phyloP scores from a whole-genome alignment of 1,140 invertebrate genomes.

The Solen grandis region DNA sequence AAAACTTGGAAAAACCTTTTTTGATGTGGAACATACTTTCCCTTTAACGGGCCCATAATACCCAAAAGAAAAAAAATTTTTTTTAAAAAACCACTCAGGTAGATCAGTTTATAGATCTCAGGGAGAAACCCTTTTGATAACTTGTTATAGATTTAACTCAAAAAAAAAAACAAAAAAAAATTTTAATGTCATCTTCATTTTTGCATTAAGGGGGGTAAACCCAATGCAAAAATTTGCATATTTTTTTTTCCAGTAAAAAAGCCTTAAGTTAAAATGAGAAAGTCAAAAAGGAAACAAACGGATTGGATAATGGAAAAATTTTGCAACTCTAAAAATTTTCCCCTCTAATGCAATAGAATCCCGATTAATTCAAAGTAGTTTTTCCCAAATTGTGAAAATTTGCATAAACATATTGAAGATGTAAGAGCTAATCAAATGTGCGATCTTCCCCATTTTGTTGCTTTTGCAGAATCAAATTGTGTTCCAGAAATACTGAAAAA shows the following conservation, averaged over 20 bases:
- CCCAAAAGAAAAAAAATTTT: conserved; percentile 25
- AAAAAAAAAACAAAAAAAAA: conserved; percentile 16
- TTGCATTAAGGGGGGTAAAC: too few relatives aligned
- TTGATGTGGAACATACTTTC: conserved; percentile 22
- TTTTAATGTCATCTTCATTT: too few relatives aligned
- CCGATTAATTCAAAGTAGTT: conserved; percentile 21
- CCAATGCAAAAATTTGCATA: too few relatives aligned
- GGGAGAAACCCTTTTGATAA: conserved; percentile 9
- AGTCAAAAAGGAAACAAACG: conserved; percentile 18
- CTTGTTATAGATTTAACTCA: conserved; percentile 21
- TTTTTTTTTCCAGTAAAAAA: conserved; percentile 7
- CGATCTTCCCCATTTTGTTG: conserved; percentile 12
- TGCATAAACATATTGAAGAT: conserved; percentile 4
- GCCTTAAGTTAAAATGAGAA: background rate
- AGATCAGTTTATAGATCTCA: conserved; percentile 21
- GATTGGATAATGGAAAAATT: conserved; percentile 6
- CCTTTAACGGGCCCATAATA: background rate
- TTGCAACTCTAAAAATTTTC: conserved; percentile 18
- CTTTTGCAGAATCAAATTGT: conserved; percentile 29
- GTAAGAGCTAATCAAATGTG: background rate
- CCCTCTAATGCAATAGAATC: conserved; percentile 10
- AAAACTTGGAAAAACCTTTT: conserved; percentile 20
- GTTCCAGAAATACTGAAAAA: conserved; percentile 3
- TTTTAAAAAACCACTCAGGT: background rate
- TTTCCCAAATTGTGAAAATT: too few relatives aligned